Evolutionary conservation across 1,140 invertebrate species (phyloP).

Genomic region (Calephelis nemesis): DNA sequence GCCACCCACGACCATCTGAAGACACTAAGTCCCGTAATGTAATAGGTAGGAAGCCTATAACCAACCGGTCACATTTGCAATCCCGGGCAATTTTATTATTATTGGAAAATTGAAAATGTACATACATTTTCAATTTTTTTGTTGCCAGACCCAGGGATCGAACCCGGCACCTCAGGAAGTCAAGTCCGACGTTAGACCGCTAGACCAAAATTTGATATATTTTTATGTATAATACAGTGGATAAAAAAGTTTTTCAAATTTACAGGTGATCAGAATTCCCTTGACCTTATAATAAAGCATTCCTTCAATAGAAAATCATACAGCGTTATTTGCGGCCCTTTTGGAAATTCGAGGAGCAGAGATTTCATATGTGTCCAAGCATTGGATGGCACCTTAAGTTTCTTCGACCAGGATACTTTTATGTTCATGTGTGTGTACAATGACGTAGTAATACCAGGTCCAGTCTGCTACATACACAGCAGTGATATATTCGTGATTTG

Average conservation of each 20-base stretch:
- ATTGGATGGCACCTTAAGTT: slow-evolving; percentile 89
- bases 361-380: slow-evolving; percentile 94
- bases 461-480: slow-evolving; percentile 86
- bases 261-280: slow-evolving; percentile 82
- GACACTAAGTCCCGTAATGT: too few relatives aligned
- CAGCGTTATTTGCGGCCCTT: slow-evolving; percentile 87
- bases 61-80: too few relatives aligned
- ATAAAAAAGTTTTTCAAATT: slow-evolving; percentile 12
- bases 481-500: slow-evolving; percentile 90
- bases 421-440: slow-evolving; percentile 87
- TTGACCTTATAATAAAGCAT: slow-evolving; percentile 84
- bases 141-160: too few relatives aligned
- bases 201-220: too few relatives aligned
- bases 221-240: too few relatives aligned
- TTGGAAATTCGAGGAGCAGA: slow-evolving; percentile 87
- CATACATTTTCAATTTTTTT: too few relatives aligned
- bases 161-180: too few relatives aligned
- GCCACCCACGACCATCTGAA: too few relatives aligned
- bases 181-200: too few relatives aligned
- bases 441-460: slow-evolving; percentile 88
- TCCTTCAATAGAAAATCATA: slow-evolving; percentile 82
- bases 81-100: too few relatives aligned
- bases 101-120: too few relatives aligned
- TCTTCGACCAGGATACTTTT: slow-evolving; percentile 94
- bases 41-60: too few relatives aligned